These are phyloP conservation scores for Drosophila kohkoa DNA, from an alignment of 1,140 invertebrate species.

Conservation along the genomic window DNA sequence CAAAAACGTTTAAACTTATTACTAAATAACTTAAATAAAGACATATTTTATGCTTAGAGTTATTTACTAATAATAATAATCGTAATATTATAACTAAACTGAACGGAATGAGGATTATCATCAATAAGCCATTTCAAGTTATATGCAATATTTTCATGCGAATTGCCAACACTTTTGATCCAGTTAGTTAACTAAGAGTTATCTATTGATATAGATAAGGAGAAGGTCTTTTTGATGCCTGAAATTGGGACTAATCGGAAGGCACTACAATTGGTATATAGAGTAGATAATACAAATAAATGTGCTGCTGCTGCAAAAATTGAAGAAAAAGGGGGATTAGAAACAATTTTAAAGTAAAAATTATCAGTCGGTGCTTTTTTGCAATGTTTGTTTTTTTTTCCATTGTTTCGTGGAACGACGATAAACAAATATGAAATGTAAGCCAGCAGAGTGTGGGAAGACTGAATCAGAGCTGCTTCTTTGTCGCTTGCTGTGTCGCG, in stretches of 20 bases:
- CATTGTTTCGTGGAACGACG: conserved; percentile 39
- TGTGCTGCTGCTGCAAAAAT: neutral
- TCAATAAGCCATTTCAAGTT: conserved; percentile 31
- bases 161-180: conserved; percentile 16
- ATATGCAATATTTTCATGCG: conserved; percentile 28
- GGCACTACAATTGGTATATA: conserved; percentile 67
- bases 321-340: conserved; percentile 14
- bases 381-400: conserved; percentile 43
- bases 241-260: conserved; percentile 51
- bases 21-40: conserved; percentile 77
- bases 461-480: conserved; percentile 18
- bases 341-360: conserved; percentile 68
- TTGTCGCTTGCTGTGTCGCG: neutral
- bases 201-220: conserved; percentile 7
- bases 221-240: conserved; percentile 2
- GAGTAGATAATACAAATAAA: conserved; percentile 37
- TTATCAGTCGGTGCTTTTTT: conserved; percentile 72
- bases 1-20: conserved; percentile 69
- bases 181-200: conserved; percentile 37
- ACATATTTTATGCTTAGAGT: conserved; percentile 67
- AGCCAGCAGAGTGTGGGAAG: conserved; percentile 30
- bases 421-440: conserved; percentile 40
- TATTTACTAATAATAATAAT: conserved; percentile 74
- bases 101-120: conserved; percentile 72
- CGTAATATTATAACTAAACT: conserved; percentile 68